Evolutionary conservation across 2,797 vertebrate genomes (phyloP).

Genomic region (Molossus alvarezi): DNA sequence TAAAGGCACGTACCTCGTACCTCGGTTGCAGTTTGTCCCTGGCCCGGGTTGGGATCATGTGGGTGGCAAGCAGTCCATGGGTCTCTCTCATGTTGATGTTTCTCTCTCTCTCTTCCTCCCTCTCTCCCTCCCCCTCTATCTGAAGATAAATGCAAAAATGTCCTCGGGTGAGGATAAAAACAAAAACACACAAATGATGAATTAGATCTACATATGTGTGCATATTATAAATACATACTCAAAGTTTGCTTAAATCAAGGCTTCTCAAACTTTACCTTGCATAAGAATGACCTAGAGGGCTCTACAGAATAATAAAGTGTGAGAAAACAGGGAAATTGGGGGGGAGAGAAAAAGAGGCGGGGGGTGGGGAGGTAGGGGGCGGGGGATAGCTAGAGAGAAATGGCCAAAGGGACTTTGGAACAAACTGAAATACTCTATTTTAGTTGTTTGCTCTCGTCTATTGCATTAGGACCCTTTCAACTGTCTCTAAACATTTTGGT

Average conservation of each 20-base stretch:
- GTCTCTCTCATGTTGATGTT: too few species aligned
- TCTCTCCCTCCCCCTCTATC: too few species aligned
- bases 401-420: neutral
- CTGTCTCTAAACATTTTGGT: neutral
- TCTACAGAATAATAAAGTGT: neutral
- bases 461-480: neutral
- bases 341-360: neutral
- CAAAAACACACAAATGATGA: neutral
- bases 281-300: neutral
- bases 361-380: neutral
- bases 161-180: too few species aligned
- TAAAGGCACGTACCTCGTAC: too few species aligned
- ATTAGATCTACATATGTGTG: neutral
- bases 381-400: neutral
- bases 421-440: neutral
- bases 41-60: too few species aligned
- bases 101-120: too few species aligned
- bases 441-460: neutral
- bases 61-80: too few species aligned
- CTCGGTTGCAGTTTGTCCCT: too few species aligned
- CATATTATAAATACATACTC: neutral
- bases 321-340: neutral
- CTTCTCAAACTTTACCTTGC: neutral
- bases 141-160: too few species aligned
- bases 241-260: neutral